These are phyloP conservation scores for Herpetotheres cachinnans DNA, from an alignment of 2,113 vertebrate species.

Conservation along the genomic window DNA sequence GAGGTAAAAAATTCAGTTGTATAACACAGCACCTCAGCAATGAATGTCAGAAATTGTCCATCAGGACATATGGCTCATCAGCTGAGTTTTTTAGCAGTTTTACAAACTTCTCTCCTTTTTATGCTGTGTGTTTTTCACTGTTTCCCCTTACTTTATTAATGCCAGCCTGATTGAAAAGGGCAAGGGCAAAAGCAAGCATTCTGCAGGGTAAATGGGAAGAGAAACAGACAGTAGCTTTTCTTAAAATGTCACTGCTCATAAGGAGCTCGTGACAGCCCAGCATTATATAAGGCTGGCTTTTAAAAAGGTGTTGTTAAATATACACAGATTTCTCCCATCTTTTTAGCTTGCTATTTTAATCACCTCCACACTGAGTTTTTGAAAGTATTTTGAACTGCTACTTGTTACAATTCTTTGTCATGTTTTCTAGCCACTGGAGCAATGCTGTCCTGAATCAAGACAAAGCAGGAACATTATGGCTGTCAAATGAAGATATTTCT, in stretches of 20 bases:
- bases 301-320: not conserved
- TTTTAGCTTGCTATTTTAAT: constrained; percentile 6
- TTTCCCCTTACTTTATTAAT: not conserved
- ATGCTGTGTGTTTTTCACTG: not conserved
- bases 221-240: not conserved
- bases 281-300: not conserved
- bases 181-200: not conserved
- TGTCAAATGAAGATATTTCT: constrained; percentile 51
- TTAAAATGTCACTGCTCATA: constrained; percentile 32
- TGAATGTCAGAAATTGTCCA: not conserved
- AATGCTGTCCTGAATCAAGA: constrained; percentile 43
- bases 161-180: not conserved
- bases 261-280: not conserved
- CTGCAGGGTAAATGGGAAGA: not conserved
- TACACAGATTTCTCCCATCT: not conserved
- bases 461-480: constrained; percentile 27
- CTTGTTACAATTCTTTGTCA: not conserved
- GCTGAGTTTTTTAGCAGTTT: not conserved
- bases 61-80: not conserved
- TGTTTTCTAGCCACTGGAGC: constrained; percentile 27
- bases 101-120: not conserved
- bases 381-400: not conserved
- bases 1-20: not conserved
- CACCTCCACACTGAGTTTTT: not conserved
- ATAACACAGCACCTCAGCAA: not conserved